Base-by-base conservation (phyloP, 2,888 invertebrate genomes). In the Scaptomyza cyrtandrae region DNA sequence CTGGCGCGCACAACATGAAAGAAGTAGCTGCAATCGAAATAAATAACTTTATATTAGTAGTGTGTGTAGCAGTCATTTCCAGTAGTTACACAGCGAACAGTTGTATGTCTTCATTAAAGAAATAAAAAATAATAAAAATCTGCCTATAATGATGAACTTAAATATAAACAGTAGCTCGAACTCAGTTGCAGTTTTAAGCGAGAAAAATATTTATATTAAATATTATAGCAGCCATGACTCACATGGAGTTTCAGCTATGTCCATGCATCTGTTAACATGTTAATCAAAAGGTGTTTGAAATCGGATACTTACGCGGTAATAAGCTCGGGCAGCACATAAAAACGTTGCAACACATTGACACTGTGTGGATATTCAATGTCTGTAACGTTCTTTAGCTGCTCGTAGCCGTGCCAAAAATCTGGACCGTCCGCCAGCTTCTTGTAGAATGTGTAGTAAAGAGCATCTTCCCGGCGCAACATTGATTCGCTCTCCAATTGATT, bases 391-490 rank as follows among this genome's bases (percentile, higher is more conserved):
- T 95, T 94, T 0, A 96, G 88, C 72, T 93, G 93, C 0, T 94
- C 90, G 50, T 96, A 92, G 0, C 96, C 97, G 0, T 94, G 90
- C 85, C 91, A 76, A 91, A 96, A 92, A 82, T 94, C 91, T 16
- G 93, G 92, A 68, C 96, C 93, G 70, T 95, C 95, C 0, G 95
- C 94, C 49, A 98, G 93, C 0, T 95, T 95, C 90, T 98, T 98
- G 91, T 95, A 98, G 91, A 96, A 98, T 0, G 96, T 97, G 90
- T 96, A 98, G 90, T 98, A 98, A 83, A 98, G 94, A 0, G 97
- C 97, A 95, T 97, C 96, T 92, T 98, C 98, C 1, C 97, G 96
- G 1, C 96, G 93, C 58, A 98, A 94, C 6, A 96, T 94, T 94
- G 98, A 95, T 92, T 98, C 98, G 48, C 97, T 93, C 88, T 98